Percentiles rank a stretch among this genome's conserved stretches.
Evolutionary conservation across 2,113 vertebrate genomes (phyloP).

Genomic region (Neotragus moschatus): DNA sequence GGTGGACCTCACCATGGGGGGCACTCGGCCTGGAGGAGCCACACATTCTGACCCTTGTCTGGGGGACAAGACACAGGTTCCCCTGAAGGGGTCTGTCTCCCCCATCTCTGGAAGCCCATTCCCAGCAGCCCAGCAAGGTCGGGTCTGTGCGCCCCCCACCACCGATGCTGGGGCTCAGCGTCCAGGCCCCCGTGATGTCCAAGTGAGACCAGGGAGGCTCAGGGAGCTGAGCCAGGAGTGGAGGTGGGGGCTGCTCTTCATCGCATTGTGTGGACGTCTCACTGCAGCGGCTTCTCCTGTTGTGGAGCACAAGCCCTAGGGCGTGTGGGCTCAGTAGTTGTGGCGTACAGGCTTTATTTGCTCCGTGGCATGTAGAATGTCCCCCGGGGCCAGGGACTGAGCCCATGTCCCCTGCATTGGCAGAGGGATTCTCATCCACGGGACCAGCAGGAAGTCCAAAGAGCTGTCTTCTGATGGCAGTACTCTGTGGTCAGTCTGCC

Average conservation of each 20-base stretch:
- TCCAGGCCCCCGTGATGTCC: neutral
- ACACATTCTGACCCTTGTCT: neutral
- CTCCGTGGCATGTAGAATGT: neutral
- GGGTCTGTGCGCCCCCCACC: rapidly evolving
- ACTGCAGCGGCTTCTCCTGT: neutral
- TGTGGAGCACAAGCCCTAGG: neutral
- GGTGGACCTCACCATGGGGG: rapidly evolving
- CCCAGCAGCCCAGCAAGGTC: neutral
- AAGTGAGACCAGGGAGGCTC: neutral
- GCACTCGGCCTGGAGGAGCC: too few relatives aligned
- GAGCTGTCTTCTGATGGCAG: neutral
- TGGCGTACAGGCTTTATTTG: neutral
- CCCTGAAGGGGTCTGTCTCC: neutral
- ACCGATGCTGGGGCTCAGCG: rapidly evolving
- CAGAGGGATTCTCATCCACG: neutral
- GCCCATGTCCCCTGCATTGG: neutral
- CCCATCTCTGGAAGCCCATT: too few relatives aligned
- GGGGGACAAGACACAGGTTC: neutral
- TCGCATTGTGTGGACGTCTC: rapidly evolving
- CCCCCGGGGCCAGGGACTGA: neutral
- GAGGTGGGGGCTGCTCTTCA: neutral
- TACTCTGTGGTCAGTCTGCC: neutral
- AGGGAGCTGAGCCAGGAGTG: neutral
- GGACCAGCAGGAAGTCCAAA: neutral
- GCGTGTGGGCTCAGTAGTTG: neutral